Conservation (phyloP, 1,140 invertebrate genomes). For the Apocrypta bakeri region DNA sequence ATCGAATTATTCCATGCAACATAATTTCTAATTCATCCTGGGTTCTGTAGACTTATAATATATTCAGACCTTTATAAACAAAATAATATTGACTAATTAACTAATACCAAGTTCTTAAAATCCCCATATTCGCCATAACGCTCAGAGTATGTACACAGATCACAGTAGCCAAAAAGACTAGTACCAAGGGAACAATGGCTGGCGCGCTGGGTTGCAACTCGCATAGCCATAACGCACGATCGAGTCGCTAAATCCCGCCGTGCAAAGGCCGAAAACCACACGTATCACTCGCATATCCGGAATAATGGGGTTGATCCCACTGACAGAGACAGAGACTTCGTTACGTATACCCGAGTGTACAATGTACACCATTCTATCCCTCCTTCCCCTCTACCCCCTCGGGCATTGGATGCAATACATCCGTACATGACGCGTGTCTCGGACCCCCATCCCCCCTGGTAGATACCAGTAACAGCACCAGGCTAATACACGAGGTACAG, state of each 20-base stretch:
- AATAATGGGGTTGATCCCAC: slow-evolving; percentile 43
- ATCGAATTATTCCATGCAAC: not conserved
- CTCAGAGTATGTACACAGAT: slow-evolving; percentile 11
- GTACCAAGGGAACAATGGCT: slow-evolving; percentile 49
- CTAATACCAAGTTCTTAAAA: too few relatives aligned
- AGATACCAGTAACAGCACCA: not conserved
- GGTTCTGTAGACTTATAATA: too few relatives aligned
- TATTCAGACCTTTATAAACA: too few relatives aligned
- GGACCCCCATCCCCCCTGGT: not conserved
- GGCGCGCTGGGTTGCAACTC: slow-evolving; percentile 11
- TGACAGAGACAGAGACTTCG: not conserved
- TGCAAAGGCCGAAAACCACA: not conserved
- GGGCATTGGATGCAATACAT: not conserved
- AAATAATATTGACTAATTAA: too few relatives aligned
- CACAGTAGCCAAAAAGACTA: not conserved
- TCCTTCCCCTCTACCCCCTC: not conserved
- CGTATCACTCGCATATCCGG: slow-evolving; percentile 27
- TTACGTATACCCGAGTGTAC: not conserved
- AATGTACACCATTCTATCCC: slow-evolving; percentile 1
- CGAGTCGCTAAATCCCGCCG: not conserved
- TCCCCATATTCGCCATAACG: not conserved
- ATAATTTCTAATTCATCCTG: not conserved
- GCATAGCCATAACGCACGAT: not conserved
- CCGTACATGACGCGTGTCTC: not conserved
- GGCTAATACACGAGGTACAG: not conserved